Base-by-base conservation (phyloP, 2,888 invertebrate genomes). In the Nesidiocoris tenuis region DNA sequence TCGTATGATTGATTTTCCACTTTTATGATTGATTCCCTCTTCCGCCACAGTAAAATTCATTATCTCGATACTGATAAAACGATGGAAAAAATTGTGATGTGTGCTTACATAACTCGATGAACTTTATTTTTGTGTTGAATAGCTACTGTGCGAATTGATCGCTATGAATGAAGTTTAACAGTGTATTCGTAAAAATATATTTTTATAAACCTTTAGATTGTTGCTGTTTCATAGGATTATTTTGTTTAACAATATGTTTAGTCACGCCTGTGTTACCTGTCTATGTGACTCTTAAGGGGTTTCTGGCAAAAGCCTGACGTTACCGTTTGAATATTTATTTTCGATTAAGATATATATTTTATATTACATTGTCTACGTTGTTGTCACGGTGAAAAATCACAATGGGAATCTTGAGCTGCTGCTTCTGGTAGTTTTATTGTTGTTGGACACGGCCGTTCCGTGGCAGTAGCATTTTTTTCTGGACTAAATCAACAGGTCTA, bases 211-310 rank as follows among this genome's bases (percentile, higher is more conserved):
- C 39, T 25, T 63, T 72, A 72, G 72, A 72, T 72, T 72, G 61
- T 72, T 72, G 61, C 61, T 25, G 72, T 61, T 72, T 61, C 71
- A 72, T 72, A 72, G 39, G 16, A 61, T 72, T 72, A 39, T 72
- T 61, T 72, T 72, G 23, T 57, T 70, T 70, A 70, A 18, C 18
- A 21, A 57, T 59, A 21, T 17, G 70, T 70, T 57, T 56, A 24
- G 70, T 59, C 59, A 59, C 39, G 12, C 70, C 59, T 70, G 5
- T 70, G 70, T 70, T 70, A 70, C 19, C 39, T 59, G 23, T 70
- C 65, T n/a, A 65, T 39, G 39, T 65, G 65, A 39, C 25, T 25
- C n/a, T 39, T 39, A 7, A 12, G 12, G 39, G 39, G 39, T 39
- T 39, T 39, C 12, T 39, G n/a, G n/a, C n/a, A n/a, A n/a, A n/a